Percentiles rank a stretch among this genome's conserved stretches.
These are phyloP conservation scores for Phymanthus crucifer DNA, from an alignment of 92 coral and sea anemone genomes.

Conservation along the genomic window DNA sequence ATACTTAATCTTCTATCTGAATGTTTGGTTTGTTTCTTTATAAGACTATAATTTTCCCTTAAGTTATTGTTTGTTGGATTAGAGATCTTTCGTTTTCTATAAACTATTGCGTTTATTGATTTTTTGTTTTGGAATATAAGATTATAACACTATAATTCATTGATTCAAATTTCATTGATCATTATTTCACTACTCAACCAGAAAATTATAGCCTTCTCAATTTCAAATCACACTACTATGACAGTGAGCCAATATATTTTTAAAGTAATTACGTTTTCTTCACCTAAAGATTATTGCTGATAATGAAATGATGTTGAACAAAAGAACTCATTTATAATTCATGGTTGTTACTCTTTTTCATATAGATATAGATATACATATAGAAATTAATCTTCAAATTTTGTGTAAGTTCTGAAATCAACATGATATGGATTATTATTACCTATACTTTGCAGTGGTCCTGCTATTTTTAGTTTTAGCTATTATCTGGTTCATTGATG, in stretches of 20 bases:
- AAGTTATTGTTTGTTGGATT: not conserved
- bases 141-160: not conserved
- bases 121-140: not conserved
- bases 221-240: slow-evolving; percentile 11
- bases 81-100: not conserved
- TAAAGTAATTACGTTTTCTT: not conserved
- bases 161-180: not conserved
- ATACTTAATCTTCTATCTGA: not conserved
- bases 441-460: not conserved
- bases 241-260: slow-evolving; percentile 12
- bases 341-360: not conserved
- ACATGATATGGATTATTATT: not conserved
- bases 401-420: not conserved
- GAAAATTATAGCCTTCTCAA: slow-evolving; percentile 13
- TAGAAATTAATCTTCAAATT: not conserved
- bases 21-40: not conserved
- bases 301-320: not conserved
- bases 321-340: not conserved
- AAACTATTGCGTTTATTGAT: not conserved
- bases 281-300: not conserved
- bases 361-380: not conserved
- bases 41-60: not conserved
- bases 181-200: slow-evolving; percentile 11
- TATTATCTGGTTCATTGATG: slow-evolving; percentile 10
- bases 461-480: not conserved